Conservation (phyloP, 2,888 invertebrate species). For the Saturnia pavonia region DNA sequence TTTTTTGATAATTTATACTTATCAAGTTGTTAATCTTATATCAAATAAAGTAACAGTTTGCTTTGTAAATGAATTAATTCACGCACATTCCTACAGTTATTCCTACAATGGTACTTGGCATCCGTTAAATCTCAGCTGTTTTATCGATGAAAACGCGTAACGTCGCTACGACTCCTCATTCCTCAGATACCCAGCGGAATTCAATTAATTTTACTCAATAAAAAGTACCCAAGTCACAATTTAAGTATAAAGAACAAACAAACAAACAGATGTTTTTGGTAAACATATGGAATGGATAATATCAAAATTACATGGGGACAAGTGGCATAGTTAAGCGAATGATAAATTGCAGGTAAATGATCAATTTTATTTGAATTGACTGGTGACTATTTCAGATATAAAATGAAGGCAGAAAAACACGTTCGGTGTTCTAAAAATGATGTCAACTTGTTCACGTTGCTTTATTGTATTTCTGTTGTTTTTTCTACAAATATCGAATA, state of each 20-base stretch:
- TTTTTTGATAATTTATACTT: too few species aligned
- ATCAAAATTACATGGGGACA: not conserved
- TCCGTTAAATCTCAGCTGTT: too few species aligned
- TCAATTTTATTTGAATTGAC: conserved; percentile 2
- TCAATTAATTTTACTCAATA: too few species aligned
- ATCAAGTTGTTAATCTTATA: too few species aligned
- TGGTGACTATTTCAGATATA: not conserved
- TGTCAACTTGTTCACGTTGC: not conserved
- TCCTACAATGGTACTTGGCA: too few species aligned
- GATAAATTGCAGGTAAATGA: conserved; percentile 4
- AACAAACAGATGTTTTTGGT: not conserved
- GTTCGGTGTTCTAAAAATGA: not conserved
- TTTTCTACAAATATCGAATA: not conserved
- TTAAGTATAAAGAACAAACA: not conserved
- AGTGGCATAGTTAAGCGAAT: not conserved
- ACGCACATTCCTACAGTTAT: too few species aligned
- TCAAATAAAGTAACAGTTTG: too few species aligned
- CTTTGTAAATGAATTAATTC: too few species aligned
- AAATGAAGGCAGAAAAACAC: not conserved
- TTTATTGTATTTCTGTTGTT: not conserved
- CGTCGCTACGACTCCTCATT: too few species aligned
- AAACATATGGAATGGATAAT: not conserved
- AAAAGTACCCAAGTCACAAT: too few species aligned
- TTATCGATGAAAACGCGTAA: too few species aligned
- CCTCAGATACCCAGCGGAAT: too few species aligned